Evolutionary conservation across 2,888 invertebrate genomes (phyloP), one percentile per base, ranked within the genome.

Genomic region (Campopleginae sp.): DNA sequence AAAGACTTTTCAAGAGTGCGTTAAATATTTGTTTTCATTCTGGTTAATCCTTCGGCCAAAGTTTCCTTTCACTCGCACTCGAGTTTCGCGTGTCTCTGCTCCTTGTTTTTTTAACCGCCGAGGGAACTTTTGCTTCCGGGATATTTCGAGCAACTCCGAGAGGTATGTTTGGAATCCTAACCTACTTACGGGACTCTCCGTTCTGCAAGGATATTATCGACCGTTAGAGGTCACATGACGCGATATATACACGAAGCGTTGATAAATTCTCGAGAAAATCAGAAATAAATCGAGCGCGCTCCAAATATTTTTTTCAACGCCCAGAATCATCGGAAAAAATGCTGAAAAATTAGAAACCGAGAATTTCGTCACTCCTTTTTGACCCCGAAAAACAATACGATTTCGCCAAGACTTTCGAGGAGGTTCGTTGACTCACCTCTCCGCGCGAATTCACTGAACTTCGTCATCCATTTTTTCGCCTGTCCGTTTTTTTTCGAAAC

Each of bases 121-220:
- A 7, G 17, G 48, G 12, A 27, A 7, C 12, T 33, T 68, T 54
- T 23, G 33, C 38, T 72, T 72, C 23, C 23, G 54, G n/a, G 1
- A 71, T 12, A 12, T 72, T 58, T 58, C 42, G 72, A 72, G 17
- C 17, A 58, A 44, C 54, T 19, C 27, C 7, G 58, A 72, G 58
- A 72, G 72, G 72, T 72, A 58, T 38, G 72, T 72, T 23, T 23
- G 58, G 72, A 72, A 72, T 42, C 58, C 42, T 58, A 58, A 72
- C 72, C 72, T 42, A 72, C 38, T 54, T 72, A 6, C 14, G n/a
- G 58, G 12, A 23, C 17, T 27, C 14, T 31, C 23, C 38, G 7
- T 19, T 65, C 51, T 31, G 38, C 19, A 48, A 78, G 72, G 68
- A 74, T 74, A 61, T 77, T 82, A 78, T 82, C 66, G 82, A 74